Conservation (phyloP, 2,888 invertebrate genomes). For the Lingula anatina region DNA sequence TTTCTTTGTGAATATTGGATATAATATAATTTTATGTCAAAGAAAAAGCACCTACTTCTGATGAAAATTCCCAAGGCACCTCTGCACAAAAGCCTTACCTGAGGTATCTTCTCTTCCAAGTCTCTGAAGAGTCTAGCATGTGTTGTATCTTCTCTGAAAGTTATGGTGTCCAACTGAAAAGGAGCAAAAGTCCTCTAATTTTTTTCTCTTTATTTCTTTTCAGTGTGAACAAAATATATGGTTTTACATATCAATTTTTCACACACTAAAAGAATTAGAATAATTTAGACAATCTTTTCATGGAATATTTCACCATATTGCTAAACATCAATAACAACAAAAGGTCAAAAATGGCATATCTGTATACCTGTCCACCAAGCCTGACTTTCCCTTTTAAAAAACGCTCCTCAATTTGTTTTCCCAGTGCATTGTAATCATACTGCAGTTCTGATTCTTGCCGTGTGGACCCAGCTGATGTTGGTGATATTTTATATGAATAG, state of each 20-base stretch:
- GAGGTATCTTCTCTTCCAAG: conserved; percentile 23
- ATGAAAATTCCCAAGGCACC: too few relatives aligned
- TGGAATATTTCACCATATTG: too few relatives aligned
- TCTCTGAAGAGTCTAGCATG: conserved; percentile 22
- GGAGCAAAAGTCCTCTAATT: too few relatives aligned
- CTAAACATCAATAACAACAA: background rate
- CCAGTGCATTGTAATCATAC: conserved; percentile 24
- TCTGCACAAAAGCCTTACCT: conserved; percentile 18
- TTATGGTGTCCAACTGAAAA: conserved; percentile 23
- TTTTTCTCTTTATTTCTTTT: too few relatives aligned
- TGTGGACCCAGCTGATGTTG: too few relatives aligned
- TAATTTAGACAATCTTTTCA: too few relatives aligned
- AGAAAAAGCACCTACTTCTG: too few relatives aligned
- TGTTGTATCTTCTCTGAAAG: conserved; percentile 26
- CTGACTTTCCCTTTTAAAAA: conserved; percentile 16
- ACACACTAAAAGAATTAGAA: too few relatives aligned
- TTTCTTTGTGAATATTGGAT: too few relatives aligned
- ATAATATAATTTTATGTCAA: too few relatives aligned
- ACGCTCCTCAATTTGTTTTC: conserved; percentile 24
- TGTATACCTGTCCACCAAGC: conserved; percentile 1
- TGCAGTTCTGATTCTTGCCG: conserved; percentile 22
- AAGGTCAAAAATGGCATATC: background rate
- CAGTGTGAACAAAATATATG: too few relatives aligned
- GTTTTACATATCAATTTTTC: too few relatives aligned
- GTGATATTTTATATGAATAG: conserved; percentile 27